Base-by-base conservation (phyloP, 2,113 vertebrate genomes). In the Noturus placidus region DNA sequence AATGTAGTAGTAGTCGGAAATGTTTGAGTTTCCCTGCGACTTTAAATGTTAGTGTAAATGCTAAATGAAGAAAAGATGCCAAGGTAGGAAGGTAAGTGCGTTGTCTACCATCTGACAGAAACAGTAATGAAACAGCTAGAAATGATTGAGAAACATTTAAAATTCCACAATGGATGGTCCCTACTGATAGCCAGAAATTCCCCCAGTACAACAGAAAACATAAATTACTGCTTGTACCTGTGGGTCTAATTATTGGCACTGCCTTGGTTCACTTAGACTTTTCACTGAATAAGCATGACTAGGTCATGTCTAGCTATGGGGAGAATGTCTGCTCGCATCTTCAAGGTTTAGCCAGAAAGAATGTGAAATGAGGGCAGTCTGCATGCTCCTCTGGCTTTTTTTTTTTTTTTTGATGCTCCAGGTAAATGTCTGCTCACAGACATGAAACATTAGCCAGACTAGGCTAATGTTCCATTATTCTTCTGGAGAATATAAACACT, bases 211-310 rank as follows among this genome's bases (percentile, higher is more conserved):
- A 88, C 74, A 89, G 59, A 65, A 88, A 82, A 56, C 86, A 86
- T 86, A 83, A 89, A 87, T 89, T 77, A 89, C 77, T 76, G 42
- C 74, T 86, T 54, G 42, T 80, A 22, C 56, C 20, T 35, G 38
- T 69, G 57, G 63, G 70, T 83, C 81, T 88, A 79, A 85, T 88
- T 69, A 89, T 83, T 84, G 81, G 33, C 85, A 42, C 69, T 25
- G 86, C 25, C 63, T 8, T 30, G 76, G 87, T 86, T 89, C 83
- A 83, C 83, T 87, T 86, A 82, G 78, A 87, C 69, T 84, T 78
- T 83, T 59, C n/a, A 27, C 38, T 89, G 88, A 91, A 91, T 92
- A 90, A 92, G 90, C 89, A 88, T 90, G 56, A 86, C 70, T 72
- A 25, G 30, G 35, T 50, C 54, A 67, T 72, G 88, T 70, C 78